Evolutionary conservation across 2,888 invertebrate genomes (phyloP).

Genomic region (Caenorhabditis sp.): DNA sequence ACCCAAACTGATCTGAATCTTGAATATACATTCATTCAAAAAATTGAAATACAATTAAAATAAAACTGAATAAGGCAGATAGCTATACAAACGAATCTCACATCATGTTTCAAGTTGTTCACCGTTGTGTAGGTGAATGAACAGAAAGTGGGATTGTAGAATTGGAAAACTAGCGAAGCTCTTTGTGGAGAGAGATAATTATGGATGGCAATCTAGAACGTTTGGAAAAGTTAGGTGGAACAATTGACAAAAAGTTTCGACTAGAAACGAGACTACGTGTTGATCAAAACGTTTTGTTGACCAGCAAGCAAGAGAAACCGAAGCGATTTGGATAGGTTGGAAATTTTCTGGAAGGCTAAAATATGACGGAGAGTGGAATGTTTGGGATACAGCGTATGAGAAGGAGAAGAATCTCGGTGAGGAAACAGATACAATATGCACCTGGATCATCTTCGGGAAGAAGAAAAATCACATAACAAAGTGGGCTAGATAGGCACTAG

Average conservation of each 20-base stretch:
- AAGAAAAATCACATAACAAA: constrained; percentile 27
- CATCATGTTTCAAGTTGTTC: constrained; percentile 45
- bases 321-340: constrained; percentile 38
- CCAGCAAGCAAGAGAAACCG: constrained; percentile 52
- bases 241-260: constrained; percentile 34
- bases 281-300: constrained; percentile 35
- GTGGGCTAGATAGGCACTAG: constrained; percentile 27
- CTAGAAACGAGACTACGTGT: constrained; percentile 7
- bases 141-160: constrained; percentile 46
- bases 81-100: constrained; percentile 23
- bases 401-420: neutral
- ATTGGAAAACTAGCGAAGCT: constrained; percentile 59
- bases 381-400: constrained; percentile 10
- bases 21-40: constrained; percentile 13
- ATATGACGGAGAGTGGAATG: constrained; percentile 37
- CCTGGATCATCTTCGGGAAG: constrained; percentile 25
- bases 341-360: neutral
- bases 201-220: constrained; percentile 37
- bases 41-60: neutral
- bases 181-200: constrained; percentile 23
- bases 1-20: neutral
- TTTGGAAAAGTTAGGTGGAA: constrained; percentile 18
- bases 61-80: neutral
- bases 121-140: constrained; percentile 45
- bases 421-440: constrained; percentile 41